Conservation (phyloP, 2,888 invertebrate species). For the Meghimatium bilineatum region DNA sequence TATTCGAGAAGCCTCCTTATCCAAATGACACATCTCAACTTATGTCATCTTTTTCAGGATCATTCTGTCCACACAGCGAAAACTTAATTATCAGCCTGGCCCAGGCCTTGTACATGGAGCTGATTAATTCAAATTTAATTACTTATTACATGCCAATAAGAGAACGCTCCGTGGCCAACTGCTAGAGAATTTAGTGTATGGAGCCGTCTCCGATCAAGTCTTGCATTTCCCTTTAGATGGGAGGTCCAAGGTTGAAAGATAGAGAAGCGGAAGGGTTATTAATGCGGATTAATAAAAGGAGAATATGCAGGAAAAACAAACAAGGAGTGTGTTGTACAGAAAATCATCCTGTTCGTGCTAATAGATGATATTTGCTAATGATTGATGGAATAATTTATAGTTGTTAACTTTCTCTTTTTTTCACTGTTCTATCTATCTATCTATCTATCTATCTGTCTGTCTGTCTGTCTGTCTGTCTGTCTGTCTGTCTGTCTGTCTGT, state of each 20-base stretch:
- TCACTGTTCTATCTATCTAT: neutral
- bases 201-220: slow-evolving; percentile 37
- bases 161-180: neutral
- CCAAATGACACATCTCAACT: slow-evolving; percentile 53
- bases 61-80: slow-evolving; percentile 53
- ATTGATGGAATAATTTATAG: neutral
- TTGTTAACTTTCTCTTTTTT: neutral
- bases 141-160: slow-evolving; percentile 55
- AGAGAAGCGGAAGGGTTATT: neutral
- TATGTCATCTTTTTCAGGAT: slow-evolving; percentile 56
- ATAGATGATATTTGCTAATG: no score
- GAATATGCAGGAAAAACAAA: no score
- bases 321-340: no score
- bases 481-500: no score
- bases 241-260: slow-evolving; percentile 19
- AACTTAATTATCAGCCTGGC: slow-evolving; percentile 57
- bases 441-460: no score
- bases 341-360: no score
- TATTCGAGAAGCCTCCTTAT: no score
- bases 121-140: slow-evolving; percentile 72
- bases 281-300: no score
- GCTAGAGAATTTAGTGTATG: slow-evolving; percentile 39
- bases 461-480: no score
- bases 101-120: slow-evolving; percentile 55
- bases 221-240: slow-evolving; percentile 54